Percentiles rank a stretch among this genome's conserved stretches.
Conservation (phyloP, 2,797 vertebrate genomes). For the Petrocephalus sullivani region DNA sequence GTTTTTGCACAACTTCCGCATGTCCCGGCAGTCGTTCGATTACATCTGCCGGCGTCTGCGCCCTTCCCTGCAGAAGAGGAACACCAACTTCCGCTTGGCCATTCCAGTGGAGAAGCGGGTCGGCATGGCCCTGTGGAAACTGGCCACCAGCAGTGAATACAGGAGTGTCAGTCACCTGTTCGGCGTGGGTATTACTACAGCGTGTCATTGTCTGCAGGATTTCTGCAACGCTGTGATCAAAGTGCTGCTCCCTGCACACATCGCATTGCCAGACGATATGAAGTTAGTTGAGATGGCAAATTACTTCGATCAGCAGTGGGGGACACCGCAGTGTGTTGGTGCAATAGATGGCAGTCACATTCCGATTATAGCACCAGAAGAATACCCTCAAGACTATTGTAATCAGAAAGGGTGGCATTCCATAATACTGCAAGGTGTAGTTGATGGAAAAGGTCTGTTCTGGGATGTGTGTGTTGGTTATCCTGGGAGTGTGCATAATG, state of each 20-base stretch:
- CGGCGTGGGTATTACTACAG: conserved; percentile 27
- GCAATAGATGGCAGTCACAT: conserved; percentile 25
- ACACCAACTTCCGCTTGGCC: conserved; percentile 33
- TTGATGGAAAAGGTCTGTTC: conserved; percentile 41
- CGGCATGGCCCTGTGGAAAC: conserved; percentile 34
- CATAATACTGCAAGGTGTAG: conserved; percentile 34
- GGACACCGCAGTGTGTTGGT: conserved; percentile 36
- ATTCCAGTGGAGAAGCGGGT: conserved; percentile 28
- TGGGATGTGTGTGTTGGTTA: conserved; percentile 42
- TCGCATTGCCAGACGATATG: conserved; percentile 23
- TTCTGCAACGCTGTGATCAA: conserved; percentile 32
- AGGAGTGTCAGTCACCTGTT: conserved; percentile 34
- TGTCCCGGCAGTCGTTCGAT: conserved; percentile 26
- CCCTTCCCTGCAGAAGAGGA: conserved; percentile 13
- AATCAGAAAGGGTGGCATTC: conserved; percentile 44
- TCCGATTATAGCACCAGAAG: conserved; percentile 25
- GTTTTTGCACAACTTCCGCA: conserved; percentile 29
- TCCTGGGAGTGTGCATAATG: conserved; percentile 30
- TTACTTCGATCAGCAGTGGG: conserved; percentile 1
- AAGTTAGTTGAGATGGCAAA: conserved; percentile 31
- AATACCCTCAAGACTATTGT: conserved; percentile 23
- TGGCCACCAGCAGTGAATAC: conserved; percentile 34
- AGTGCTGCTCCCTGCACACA: conserved; percentile 31
- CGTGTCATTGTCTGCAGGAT: conserved; percentile 31
- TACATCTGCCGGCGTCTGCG: conserved; percentile 23